Conservation (phyloP, 2,797 vertebrate genomes). For the Lagorchestes hirsutus region DNA sequence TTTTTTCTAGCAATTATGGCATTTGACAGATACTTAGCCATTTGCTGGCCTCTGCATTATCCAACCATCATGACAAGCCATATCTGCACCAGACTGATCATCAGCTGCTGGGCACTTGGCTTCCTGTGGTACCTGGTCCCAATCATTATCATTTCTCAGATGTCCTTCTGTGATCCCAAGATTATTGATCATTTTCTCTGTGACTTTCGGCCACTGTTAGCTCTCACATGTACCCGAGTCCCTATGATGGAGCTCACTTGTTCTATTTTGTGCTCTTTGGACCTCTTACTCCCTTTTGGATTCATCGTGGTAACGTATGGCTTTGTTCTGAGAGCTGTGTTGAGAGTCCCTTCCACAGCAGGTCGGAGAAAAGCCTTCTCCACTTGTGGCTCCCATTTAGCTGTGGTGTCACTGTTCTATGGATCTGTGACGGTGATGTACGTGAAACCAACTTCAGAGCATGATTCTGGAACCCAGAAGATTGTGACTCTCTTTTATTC, state of each 20-base stretch:
- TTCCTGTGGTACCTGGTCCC: slow-evolving; percentile 63
- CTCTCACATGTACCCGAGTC: slow-evolving; percentile 48
- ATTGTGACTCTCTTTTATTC: slow-evolving; percentile 73
- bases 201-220: slow-evolving; percentile 59
- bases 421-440: slow-evolving; percentile 75
- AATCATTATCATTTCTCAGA: slow-evolving; percentile 55
- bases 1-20: slow-evolving; percentile 72
- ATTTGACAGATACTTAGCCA: slow-evolving; percentile 70
- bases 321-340: slow-evolving; percentile 37
- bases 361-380: slow-evolving; percentile 65
- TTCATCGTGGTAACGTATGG: slow-evolving; percentile 61
- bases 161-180: slow-evolving; percentile 63
- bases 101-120: slow-evolving; percentile 60
- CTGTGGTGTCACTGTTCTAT: slow-evolving; percentile 70
- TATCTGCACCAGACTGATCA: slow-evolving; percentile 49
- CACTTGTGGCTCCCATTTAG: slow-evolving; percentile 72
- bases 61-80: slow-evolving; percentile 33
- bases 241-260: slow-evolving; percentile 52
- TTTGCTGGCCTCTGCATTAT: slow-evolving; percentile 65
- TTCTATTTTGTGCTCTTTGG: slow-evolving; percentile 61
- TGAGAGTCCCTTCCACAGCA: slow-evolving; percentile 48
- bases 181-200: slow-evolving; percentile 68
- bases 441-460: slow-evolving; percentile 56
- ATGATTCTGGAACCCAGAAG: slow-evolving; percentile 54
- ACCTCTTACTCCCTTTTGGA: slow-evolving; percentile 51